Percentiles rank a stretch among this genome's conserved stretches.
Evolutionary conservation across 2,113 vertebrate genomes (phyloP).

Genomic region (Alethe castanea): DNA sequence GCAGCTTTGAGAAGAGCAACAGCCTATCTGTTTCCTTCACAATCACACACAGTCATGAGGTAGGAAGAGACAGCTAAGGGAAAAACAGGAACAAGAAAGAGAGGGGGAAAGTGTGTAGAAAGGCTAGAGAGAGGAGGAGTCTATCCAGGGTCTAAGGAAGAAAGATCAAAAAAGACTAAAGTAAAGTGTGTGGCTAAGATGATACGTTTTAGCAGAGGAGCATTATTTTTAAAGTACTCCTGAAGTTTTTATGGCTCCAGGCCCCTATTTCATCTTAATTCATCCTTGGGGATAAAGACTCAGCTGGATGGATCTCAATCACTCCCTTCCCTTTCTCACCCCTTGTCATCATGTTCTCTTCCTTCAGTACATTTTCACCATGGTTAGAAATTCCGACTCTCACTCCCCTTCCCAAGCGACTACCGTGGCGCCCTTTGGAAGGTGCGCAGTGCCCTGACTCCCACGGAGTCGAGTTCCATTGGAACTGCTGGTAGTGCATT

Average conservation of each 20-base stretch:
- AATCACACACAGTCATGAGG: not conserved
- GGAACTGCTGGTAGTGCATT: constrained; percentile 68
- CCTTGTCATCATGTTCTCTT: constrained; percentile 65
- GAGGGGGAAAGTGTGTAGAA: not conserved
- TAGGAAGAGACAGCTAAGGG: not conserved
- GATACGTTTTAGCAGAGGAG: not conserved
- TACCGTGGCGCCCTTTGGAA: constrained; percentile 66
- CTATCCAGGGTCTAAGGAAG: not conserved
- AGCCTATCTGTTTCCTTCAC: not conserved
- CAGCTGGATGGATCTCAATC: constrained; percentile 58
- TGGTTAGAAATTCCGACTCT: constrained; percentile 62
- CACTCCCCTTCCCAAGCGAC: constrained; percentile 62
- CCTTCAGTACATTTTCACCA: constrained; percentile 63
- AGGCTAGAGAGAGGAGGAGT: not conserved
- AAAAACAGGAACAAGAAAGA: not conserved
- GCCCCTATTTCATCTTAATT: constrained; percentile 58
- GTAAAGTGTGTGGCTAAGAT: not conserved
- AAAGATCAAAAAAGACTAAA: constrained; percentile 11
- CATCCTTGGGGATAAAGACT: constrained; percentile 60
- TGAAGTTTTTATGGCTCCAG: constrained; percentile 33
- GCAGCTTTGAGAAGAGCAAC: not conserved
- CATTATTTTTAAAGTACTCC: constrained; percentile 53
- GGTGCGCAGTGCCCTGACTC: constrained; percentile 61
- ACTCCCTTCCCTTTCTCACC: constrained; percentile 59
- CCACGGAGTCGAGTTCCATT: constrained; percentile 69